Conservation (phyloP, 2,797 vertebrate species). For the Salmo trutta region DNA sequence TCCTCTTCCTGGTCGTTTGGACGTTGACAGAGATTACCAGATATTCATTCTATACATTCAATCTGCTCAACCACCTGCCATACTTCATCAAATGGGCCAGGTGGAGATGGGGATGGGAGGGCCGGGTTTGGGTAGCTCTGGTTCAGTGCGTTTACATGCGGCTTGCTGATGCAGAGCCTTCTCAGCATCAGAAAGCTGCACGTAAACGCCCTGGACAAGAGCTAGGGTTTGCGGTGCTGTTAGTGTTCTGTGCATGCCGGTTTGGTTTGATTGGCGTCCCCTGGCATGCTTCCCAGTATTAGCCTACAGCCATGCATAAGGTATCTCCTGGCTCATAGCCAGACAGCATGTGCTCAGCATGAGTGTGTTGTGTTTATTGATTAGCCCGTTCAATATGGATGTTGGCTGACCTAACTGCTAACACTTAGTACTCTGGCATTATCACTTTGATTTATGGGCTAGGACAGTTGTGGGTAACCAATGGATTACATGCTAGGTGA, state of each 20-base stretch:
- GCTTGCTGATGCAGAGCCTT: not conserved
- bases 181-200: not conserved
- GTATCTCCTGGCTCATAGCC: constrained; percentile 27
- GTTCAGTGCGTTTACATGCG: not conserved
- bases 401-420: constrained; percentile 40
- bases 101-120: constrained; percentile 73
- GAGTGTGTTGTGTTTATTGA: constrained; percentile 54
- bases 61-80: constrained; percentile 95
- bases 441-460: not conserved
- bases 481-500: not conserved
- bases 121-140: constrained; percentile 24
- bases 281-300: constrained; percentile 38
- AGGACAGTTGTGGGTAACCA: not conserved
- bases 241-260: constrained; percentile 18
- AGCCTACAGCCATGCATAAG: constrained; percentile 20
- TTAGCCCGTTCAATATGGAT: constrained; percentile 44
- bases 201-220: not conserved
- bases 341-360: constrained; percentile 32
- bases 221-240: not conserved
- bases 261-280: constrained; percentile 37
- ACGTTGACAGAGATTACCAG: constrained; percentile 97
- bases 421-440: constrained; percentile 14
- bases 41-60: constrained; percentile 99
- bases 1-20: constrained; percentile 98
- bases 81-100: constrained; percentile 99